Evolutionary conservation across 2,888 invertebrate species (phyloP).

Genomic region (Endotricha flammealis): DNA sequence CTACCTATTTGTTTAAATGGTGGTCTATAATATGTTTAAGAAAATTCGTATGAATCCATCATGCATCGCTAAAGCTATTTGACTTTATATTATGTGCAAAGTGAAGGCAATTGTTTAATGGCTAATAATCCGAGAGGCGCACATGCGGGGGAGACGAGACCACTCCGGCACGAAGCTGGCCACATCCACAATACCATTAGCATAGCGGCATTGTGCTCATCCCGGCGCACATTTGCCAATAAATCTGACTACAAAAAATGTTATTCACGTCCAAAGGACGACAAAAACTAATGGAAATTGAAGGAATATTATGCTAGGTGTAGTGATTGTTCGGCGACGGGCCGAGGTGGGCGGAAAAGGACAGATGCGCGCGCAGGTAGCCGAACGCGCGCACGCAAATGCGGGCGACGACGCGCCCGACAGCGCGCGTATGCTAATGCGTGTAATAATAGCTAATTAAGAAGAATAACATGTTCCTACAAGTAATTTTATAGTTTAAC

Average conservation of each 20-base stretch:
- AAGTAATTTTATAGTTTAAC: too few relatives aligned
- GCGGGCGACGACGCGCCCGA: neutral
- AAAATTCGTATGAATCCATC: too few relatives aligned
- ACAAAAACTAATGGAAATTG: conserved; percentile 46
- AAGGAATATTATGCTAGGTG: conserved; percentile 47
- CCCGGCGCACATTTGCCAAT: conserved; percentile 30
- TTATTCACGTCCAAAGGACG: conserved; percentile 36
- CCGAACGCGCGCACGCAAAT: conserved; percentile 14
- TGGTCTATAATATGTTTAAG: too few relatives aligned
- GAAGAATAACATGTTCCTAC: too few relatives aligned
- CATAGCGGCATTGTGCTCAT: conserved; percentile 9
- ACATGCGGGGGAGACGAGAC: neutral
- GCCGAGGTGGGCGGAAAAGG: conserved; percentile 25
- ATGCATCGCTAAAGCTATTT: too few relatives aligned
- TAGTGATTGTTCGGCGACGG: conserved; percentile 39
- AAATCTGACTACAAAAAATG: conserved; percentile 46
- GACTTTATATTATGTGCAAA: too few relatives aligned
- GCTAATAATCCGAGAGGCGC: too few relatives aligned
- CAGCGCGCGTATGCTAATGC: neutral
- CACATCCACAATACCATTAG: conserved; percentile 17
- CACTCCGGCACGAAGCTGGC: too few relatives aligned
- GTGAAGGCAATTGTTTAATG: too few relatives aligned
- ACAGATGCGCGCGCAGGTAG: conserved; percentile 58
- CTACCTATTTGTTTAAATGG: too few relatives aligned
- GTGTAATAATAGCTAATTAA: too few relatives aligned